A percentile compares a stretch with the other conserved stretches of the same genome.
phyloP scores from a whole-genome alignment of 2,113 vertebrate species.

The Nesogale talazaci region DNA sequence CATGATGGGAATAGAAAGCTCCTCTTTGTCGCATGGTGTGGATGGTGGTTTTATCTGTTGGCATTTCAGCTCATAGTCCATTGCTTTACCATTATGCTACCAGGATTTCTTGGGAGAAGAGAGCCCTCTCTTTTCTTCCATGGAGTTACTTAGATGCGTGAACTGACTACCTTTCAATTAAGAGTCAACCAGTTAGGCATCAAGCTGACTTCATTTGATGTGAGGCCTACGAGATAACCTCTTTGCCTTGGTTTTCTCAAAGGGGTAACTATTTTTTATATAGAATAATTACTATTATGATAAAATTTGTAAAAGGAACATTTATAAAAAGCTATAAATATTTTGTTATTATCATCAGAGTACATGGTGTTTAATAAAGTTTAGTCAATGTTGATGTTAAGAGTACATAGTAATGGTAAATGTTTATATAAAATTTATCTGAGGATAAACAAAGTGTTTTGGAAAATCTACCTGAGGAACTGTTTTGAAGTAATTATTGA shows the following conservation, averaged over 20 bases:
- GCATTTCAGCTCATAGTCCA: too few relatives aligned
- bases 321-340: background rate
- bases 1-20: too few relatives aligned
- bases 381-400: background rate
- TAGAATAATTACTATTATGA: background rate
- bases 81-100: too few relatives aligned
- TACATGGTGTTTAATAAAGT: background rate
- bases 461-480: background rate
- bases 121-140: background rate
- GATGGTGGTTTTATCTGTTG: background rate
- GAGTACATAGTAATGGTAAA: background rate
- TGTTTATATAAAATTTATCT: background rate
- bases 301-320: background rate
- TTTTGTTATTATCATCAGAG: background rate
- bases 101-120: too few relatives aligned
- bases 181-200: too few relatives aligned
- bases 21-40: too few relatives aligned
- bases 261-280: background rate
- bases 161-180: background rate
- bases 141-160: background rate
- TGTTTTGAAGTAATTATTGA: conserved; percentile 14
- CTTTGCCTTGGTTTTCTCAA: background rate
- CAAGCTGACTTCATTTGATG: background rate
- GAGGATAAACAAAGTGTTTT: background rate
- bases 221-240: background rate